Evolutionary conservation across 2,113 vertebrate genomes (phyloP).

Genomic region (mouse (Mus musculus)): GRCm39 chr9:68287501-68288000

Average conservation of each 20-base stretch:
- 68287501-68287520: background rate
- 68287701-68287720: background rate
- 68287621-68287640: background rate
- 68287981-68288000: background rate
- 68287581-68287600: background rate
- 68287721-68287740: background rate
- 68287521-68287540: background rate
- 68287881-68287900: background rate
- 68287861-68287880: constrained; percentile 18
- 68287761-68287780: background rate
- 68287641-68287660: background rate
- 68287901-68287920: background rate
- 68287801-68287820: background rate
- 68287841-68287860: background rate
- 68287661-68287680: background rate
- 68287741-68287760: background rate
- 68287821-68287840: background rate
- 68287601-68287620: background rate
- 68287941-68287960: background rate
- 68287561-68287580: background rate
- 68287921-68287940: background rate
- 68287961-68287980: background rate
- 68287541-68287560: background rate
- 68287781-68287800: background rate
- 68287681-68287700: too few species aligned